These are phyloP conservation scores for Coleophora deauratella DNA, from an alignment of 2,888 invertebrate species.

Conservation along the genomic window DNA sequence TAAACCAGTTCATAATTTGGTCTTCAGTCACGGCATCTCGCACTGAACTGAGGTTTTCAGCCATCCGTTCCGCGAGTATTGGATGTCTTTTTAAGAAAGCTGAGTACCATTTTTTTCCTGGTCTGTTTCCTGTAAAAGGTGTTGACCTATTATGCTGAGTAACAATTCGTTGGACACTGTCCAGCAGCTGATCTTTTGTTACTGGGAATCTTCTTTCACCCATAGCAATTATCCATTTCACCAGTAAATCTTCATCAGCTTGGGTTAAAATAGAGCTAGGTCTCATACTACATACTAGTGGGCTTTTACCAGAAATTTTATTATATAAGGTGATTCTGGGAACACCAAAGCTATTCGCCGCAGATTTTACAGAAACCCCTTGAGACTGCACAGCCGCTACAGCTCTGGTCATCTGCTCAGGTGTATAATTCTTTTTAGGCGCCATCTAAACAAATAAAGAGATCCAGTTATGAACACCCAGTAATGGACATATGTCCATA, in stretches of 20 bases:
- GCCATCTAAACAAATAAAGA: conserved; percentile 12
- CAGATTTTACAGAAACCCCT: conserved; percentile 8
- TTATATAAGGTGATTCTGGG: conserved; percentile 15
- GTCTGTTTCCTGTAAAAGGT: conserved; percentile 25
- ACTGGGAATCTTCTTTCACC: conserved; percentile 28
- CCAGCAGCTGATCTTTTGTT: conserved; percentile 26
- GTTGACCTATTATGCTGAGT: conserved; percentile 1
- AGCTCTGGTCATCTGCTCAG: conserved; percentile 15
- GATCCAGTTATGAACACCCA: conserved; percentile 1
- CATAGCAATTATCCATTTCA: conserved; percentile 22
- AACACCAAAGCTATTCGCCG: conserved; percentile 12
- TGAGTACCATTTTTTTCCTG: conserved; percentile 32
- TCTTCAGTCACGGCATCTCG: conserved; percentile 14
- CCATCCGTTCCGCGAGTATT: conserved; percentile 6
- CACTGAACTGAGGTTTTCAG: conserved; percentile 11
- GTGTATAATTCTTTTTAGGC: conserved; percentile 11
- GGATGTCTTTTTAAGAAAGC: conserved; percentile 23
- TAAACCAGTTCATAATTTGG: conserved; percentile 18
- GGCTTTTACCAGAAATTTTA: conserved; percentile 15
- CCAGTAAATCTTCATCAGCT: conserved; percentile 13
- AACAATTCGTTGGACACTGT: conserved; percentile 21
- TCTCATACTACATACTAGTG: conserved; percentile 11
- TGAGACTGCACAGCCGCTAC: conserved; percentile 14
- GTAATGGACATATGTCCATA: conserved; percentile 8
- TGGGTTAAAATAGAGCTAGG: conserved; percentile 7